A percentile compares a stretch with the other conserved stretches of the same genome.
These are phyloP conservation scores for Trematomus loennbergii DNA, from an alignment of 2,113 vertebrate genomes.

Conservation along the genomic window DNA sequence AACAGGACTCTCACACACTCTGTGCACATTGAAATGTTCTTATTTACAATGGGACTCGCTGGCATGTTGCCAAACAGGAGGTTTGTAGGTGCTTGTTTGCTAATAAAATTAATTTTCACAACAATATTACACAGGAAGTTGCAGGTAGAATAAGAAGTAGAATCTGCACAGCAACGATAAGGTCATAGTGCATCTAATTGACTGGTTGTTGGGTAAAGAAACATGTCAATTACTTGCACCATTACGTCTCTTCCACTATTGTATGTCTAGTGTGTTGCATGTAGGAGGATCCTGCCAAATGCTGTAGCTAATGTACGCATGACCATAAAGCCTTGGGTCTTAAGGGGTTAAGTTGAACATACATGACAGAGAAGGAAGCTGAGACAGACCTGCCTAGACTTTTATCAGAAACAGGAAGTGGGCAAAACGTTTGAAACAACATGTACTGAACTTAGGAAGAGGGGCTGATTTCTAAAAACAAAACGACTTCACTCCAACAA, in stretches of 20 bases:
- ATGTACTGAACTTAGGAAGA: constrained; percentile 18
- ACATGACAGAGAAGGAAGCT: not conserved
- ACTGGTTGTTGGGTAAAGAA: not conserved
- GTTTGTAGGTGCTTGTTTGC: not conserved
- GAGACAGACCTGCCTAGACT: not conserved
- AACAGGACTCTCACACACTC: not conserved
- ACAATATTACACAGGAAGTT: not conserved
- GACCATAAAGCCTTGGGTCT: no score
- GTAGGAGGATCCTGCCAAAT: no score
- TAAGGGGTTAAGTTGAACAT: not conserved
- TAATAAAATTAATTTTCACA: not conserved
- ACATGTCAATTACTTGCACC: no score
- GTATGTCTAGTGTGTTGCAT: no score
- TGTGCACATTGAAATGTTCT: not conserved
- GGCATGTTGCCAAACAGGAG: not conserved
- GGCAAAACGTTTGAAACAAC: constrained; percentile 19
- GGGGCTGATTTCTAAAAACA: not conserved
- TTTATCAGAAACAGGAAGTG: constrained; percentile 29
- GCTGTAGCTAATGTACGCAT: no score
- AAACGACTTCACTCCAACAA: not conserved
- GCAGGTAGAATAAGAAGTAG: not conserved
- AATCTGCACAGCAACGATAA: not conserved
- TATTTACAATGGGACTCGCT: not conserved
- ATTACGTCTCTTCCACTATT: no score
- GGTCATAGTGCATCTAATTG: not conserved